A percentile compares a stretch with the other conserved stretches of the same genome.
Conservation (phyloP, 2,888 invertebrate genomes). For the Drosophila atripex region DNA sequence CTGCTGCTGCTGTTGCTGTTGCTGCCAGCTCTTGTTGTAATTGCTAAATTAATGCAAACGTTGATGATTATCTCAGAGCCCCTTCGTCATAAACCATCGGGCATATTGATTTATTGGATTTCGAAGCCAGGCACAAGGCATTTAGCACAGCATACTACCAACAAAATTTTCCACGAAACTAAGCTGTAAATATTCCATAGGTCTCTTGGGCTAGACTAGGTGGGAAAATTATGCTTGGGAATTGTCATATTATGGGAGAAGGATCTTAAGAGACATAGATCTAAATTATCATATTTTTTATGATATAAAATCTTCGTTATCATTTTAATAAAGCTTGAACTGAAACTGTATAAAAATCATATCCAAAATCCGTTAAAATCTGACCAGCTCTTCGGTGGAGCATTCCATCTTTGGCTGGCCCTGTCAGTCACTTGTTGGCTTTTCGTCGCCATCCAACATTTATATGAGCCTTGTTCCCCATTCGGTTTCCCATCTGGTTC, state of each 20-base stretch:
- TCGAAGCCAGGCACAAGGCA: slow-evolving; percentile 20
- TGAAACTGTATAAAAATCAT: too few species aligned
- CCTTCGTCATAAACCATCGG: slow-evolving; percentile 30
- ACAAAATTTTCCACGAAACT: not conserved
- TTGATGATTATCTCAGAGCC: slow-evolving; percentile 53
- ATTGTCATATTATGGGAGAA: too few species aligned
- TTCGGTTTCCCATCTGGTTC: slow-evolving; percentile 10
- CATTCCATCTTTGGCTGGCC: too few species aligned
- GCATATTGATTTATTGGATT: slow-evolving; percentile 48
- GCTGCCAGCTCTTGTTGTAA: slow-evolving; percentile 56
- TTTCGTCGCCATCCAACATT: slow-evolving; percentile 17
- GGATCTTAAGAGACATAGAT: too few species aligned
- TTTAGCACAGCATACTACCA: not conserved
- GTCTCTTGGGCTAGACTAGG: not conserved
- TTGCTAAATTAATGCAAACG: slow-evolving; percentile 71
- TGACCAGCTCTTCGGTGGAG: too few species aligned
- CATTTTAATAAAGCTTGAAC: too few species aligned
- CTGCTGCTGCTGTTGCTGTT: slow-evolving; percentile 17
- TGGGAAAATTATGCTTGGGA: too few species aligned
- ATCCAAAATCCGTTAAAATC: too few species aligned
- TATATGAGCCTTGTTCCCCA: slow-evolving; percentile 32
- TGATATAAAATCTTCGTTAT: too few species aligned
- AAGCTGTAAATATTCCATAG: slow-evolving; percentile 18
- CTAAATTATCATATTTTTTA: too few species aligned
- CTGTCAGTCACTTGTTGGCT: slow-evolving; percentile 35